Base-by-base conservation (phyloP, 1,140 invertebrate species). In the Nephotettix cincticeps region DNA sequence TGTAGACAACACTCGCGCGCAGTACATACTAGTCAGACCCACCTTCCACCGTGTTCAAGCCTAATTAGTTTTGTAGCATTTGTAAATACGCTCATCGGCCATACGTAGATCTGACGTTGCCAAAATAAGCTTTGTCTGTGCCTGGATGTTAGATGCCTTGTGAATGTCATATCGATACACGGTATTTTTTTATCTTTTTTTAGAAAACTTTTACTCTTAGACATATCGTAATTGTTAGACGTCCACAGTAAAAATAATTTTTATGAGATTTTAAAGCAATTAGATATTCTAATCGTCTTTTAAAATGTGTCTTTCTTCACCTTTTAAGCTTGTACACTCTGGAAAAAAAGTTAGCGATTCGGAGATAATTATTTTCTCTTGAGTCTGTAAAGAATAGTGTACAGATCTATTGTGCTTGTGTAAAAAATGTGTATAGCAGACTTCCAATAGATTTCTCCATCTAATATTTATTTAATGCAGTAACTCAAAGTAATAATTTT, bases 1-100 rank as follows among this genome's bases (percentile, higher is more conserved):
- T 90, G 66, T 90, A 81, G 82, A 73, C n/a, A 51, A n/a, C 32
- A 36, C 32, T 36, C 32, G 14, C 32, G 14, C 32, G 14, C 32
- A 4, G 14, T 27, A 61, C 56, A 27, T 9, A 61, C 56, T 61
- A 61, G 56, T 61, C 56, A 61, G 23, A 11, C 13, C 21, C 56
- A 25, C 21, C 32, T 36, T 36, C 32, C 4, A 14, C 32, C 32
- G 4, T 36, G 32, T 6, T 36, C 32, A 36, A 36, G n/a, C n/a
- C 32, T 36, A 36, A 36, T 36, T 36, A 36, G 32, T 36, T 6
- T 36, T 36, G 32, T 36, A 36, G 32, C 32, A 36, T 36, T 36
- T 61, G 47, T 51, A 51, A 51, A 51, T 51, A 51, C 47, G 21
- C 21, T 51, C 32, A 61, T 61, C 23, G 56, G 56, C 56, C 56